Conservation (phyloP, 2,113 vertebrate genomes). For the Tupaia chinensis region DNA sequence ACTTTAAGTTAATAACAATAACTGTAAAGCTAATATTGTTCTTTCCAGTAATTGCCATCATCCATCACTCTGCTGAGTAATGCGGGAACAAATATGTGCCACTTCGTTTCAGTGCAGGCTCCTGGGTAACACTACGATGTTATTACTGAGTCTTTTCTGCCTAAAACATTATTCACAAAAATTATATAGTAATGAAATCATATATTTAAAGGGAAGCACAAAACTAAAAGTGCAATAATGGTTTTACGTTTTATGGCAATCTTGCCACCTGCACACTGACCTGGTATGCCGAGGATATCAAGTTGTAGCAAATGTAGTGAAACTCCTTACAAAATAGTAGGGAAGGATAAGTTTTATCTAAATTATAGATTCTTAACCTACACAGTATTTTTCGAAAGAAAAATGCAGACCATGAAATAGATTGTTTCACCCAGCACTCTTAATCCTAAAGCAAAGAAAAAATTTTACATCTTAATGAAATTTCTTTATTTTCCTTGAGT, state of each 20-base stretch:
- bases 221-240: constrained; percentile 77
- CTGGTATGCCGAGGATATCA: not conserved
- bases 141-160: constrained; percentile 76
- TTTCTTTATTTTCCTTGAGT: not conserved
- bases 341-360: not conserved
- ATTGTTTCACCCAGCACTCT: not conserved
- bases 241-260: constrained; percentile 55
- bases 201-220: constrained; percentile 74
- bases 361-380: constrained; percentile 11
- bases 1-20: constrained; percentile 87
- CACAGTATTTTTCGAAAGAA: not conserved
- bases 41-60: constrained; percentile 87
- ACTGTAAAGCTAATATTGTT: constrained; percentile 89
- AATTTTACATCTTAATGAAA: not conserved
- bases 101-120: constrained; percentile 73
- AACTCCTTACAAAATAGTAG: not conserved
- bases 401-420: not conserved
- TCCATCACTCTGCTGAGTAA: constrained; percentile 85
- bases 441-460: not conserved
- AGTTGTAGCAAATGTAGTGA: not conserved
- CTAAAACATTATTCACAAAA: constrained; percentile 83
- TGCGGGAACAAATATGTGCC: constrained; percentile 76
- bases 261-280: constrained; percentile 41
- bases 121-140: constrained; percentile 73
- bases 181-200: constrained; percentile 74